Conservation (phyloP, 2,888 invertebrate genomes). For the Athalia circularis region DNA sequence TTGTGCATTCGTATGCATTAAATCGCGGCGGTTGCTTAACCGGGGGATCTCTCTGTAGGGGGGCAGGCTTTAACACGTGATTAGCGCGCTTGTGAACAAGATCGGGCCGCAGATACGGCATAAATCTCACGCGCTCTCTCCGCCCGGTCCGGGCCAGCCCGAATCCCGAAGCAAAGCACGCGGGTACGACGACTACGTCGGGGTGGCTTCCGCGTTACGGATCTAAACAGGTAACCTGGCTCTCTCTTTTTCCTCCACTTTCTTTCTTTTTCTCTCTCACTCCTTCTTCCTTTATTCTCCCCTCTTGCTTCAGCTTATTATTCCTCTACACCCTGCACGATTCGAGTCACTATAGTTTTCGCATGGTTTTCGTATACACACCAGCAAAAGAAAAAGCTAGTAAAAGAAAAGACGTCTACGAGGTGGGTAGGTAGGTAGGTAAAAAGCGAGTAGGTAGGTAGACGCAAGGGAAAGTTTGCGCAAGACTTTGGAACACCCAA, state of each 20-base stretch:
- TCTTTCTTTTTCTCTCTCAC: neutral
- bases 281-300: neutral
- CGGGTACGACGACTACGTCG: neutral
- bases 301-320: no score
- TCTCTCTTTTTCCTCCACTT: neutral
- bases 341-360: no score
- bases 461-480: slow-evolving; percentile 69
- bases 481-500: slow-evolving; percentile 56
- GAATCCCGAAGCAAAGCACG: slow-evolving; percentile 11
- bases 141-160: slow-evolving; percentile 44
- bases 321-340: no score
- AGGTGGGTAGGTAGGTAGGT: neutral
- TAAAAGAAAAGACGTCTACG: no score
- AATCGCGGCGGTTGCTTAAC: slow-evolving; percentile 21
- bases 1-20: slow-evolving; percentile 27
- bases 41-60: slow-evolving; percentile 33
- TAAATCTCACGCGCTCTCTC: slow-evolving; percentile 52
- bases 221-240: slow-evolving; percentile 28
- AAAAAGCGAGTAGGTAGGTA: neutral
- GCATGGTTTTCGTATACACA: no score
- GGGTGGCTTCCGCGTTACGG: slow-evolving; percentile 45
- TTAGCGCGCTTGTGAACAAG: slow-evolving; percentile 63
- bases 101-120: slow-evolving; percentile 53
- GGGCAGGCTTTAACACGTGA: slow-evolving; percentile 58
- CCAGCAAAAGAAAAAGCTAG: no score